phyloP scores from a whole-genome alignment of 2,113 vertebrate species.

The Plestiodon gilberti region DNA sequence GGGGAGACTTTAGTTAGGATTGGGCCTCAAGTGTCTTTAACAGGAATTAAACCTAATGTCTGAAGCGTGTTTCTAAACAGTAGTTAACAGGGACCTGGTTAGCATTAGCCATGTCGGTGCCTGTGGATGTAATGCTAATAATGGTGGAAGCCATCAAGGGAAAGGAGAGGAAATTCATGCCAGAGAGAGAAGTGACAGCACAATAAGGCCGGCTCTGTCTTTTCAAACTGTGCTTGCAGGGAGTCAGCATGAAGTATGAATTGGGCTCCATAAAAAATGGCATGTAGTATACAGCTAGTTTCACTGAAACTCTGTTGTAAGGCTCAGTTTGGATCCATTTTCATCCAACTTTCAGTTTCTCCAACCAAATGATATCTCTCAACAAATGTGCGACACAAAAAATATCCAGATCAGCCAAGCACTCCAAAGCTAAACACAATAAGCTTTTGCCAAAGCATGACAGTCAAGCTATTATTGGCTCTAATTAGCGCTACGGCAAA shows the following conservation, averaged over 20 bases:
- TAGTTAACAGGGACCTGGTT: not conserved
- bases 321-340: not conserved
- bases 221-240: not conserved
- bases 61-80: not conserved
- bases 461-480: slow-evolving; percentile 2
- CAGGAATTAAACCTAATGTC: not conserved
- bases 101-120: not conserved
- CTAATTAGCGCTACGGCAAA: not conserved
- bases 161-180: too few relatives aligned
- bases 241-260: not conserved
- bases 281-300: too few relatives aligned
- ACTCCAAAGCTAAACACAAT: not conserved
- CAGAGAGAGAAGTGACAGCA: not conserved
- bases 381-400: not conserved
- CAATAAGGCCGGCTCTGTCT: not conserved
- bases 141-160: not conserved
- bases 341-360: not conserved
- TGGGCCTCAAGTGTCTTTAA: not conserved
- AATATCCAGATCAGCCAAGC: not conserved
- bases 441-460: not conserved
- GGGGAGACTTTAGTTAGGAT: not conserved
- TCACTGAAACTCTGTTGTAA: not conserved
- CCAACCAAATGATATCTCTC: not conserved
- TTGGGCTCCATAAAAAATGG: not conserved
- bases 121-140: not conserved